Percentiles rank a stretch among this genome's conserved stretches.
phyloP scores from a whole-genome alignment of 2,888 invertebrate species.

The Pandemis corylana region DNA sequence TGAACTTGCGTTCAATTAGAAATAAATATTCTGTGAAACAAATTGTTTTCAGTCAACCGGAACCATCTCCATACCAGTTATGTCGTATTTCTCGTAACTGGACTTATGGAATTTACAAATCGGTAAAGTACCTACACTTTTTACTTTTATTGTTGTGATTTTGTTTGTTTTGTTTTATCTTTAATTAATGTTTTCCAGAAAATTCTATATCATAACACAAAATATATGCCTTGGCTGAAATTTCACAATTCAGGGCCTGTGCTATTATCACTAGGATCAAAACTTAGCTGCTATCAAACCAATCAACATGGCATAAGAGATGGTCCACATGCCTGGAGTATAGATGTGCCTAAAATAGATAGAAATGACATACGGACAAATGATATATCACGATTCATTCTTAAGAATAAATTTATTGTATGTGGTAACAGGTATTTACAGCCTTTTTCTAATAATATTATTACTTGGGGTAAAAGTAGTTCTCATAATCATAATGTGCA shows the following conservation, averaged over 20 bases:
- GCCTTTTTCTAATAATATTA: not conserved
- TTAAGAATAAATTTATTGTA: slow-evolving; percentile 62
- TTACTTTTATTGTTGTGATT: not conserved
- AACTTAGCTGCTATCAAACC: slow-evolving; percentile 61
- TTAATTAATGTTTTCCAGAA: slow-evolving; percentile 56
- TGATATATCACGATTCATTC: slow-evolving; percentile 76
- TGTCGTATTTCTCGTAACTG: slow-evolving; percentile 73
- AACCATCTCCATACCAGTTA: slow-evolving; percentile 59
- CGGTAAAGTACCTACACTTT: slow-evolving; percentile 52
- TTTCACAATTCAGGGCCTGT: slow-evolving; percentile 61
- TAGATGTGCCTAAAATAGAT: slow-evolving; percentile 64
- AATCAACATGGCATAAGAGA: slow-evolving; percentile 59
- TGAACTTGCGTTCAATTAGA: not conserved
- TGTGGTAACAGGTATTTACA: slow-evolving; percentile 75
- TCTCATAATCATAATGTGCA: not conserved
- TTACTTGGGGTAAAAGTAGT: not conserved
- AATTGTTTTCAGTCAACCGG: slow-evolving; percentile 47
- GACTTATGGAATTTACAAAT: slow-evolving; percentile 68
- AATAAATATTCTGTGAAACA: not conserved
- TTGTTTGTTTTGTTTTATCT: not conserved
- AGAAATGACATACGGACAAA: slow-evolving; percentile 73
- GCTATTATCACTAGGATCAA: slow-evolving; percentile 65
- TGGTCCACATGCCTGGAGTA: slow-evolving; percentile 59
- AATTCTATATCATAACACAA: slow-evolving; percentile 60
- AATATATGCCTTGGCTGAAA: slow-evolving; percentile 77